Conservation (phyloP, 1,140 invertebrate genomes). For the Lineus longissimus region DNA sequence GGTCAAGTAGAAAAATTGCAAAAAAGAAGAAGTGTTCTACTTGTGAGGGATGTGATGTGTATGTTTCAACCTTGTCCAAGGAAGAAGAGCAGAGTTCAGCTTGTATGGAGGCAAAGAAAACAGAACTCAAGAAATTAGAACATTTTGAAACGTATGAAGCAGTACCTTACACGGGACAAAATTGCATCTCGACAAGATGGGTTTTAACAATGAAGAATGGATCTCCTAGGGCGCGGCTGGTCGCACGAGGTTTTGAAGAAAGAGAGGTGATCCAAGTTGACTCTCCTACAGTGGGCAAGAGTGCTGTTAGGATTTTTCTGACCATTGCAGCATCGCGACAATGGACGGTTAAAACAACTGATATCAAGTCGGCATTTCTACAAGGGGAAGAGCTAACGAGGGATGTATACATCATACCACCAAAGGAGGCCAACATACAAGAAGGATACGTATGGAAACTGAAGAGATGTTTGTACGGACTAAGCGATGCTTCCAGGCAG, state of each 20-base stretch:
- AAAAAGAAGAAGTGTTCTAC: not conserved
- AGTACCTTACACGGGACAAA: slow-evolving; percentile 1
- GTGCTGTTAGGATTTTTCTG: no score
- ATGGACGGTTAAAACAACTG: no score
- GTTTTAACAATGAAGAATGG: slow-evolving; percentile 9
- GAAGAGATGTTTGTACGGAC: no score
- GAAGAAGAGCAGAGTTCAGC: not conserved
- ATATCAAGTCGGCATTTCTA: no score
- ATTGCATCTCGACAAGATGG: slow-evolving; percentile 16
- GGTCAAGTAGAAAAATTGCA: not conserved
- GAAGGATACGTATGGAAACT: no score
- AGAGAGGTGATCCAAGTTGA: not conserved
- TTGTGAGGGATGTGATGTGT: not conserved
- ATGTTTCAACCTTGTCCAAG: not conserved
- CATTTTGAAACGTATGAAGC: slow-evolving; percentile 14
- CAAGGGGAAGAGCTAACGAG: no score
- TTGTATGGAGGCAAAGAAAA: not conserved
- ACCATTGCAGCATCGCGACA: no score
- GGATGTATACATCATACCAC: no score
- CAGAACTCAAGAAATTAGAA: slow-evolving; percentile 11
- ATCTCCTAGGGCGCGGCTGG: slow-evolving; percentile 6
- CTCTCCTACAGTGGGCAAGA: no score
- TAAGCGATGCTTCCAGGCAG: no score
- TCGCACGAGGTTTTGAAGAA: not conserved
- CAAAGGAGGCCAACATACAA: no score